phyloP scores from a whole-genome alignment of 1,140 invertebrate genomes.

The Nasonia longicornis region DNA sequence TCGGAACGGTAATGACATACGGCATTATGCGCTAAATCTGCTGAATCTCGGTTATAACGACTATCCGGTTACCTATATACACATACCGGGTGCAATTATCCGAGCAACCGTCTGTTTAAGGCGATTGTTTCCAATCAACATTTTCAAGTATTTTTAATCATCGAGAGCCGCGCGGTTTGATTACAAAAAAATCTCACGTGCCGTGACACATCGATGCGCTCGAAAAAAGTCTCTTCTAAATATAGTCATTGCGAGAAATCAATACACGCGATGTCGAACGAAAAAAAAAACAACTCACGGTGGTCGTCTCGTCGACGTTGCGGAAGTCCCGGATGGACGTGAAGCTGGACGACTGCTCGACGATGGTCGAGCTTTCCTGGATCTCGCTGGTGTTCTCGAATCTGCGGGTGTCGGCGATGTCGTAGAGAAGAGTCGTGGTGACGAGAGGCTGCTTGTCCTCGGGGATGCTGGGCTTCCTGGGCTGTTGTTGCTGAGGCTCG shows the following conservation, averaged over 20 bases:
- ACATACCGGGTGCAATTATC: not conserved
- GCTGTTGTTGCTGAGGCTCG: not conserved
- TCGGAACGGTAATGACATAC: not conserved
- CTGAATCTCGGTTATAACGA: not conserved
- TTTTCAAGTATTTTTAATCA: not conserved
- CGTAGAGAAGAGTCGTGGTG: constrained; percentile 19
- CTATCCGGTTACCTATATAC: too few relatives aligned
- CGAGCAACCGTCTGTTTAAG: not conserved
- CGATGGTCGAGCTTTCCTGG: constrained; percentile 50
- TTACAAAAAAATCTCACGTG: not conserved
- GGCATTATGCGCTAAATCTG: not conserved
- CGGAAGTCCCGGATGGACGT: constrained; percentile 57
- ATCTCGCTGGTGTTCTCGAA: not conserved
- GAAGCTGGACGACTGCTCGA: constrained; percentile 60
- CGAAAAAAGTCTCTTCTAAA: not conserved
- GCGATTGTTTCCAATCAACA: not conserved
- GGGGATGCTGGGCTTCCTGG: not conserved
- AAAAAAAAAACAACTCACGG: constrained; percentile 21
- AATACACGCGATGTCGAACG: not conserved
- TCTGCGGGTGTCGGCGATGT: not conserved
- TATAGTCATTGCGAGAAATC: not conserved
- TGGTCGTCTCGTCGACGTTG: constrained; percentile 54
- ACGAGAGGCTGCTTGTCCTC: not conserved
- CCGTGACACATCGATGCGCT: not conserved
- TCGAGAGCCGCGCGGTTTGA: not conserved